Conservation (phyloP, 2,888 invertebrate genomes). For the Nipponacmea schrenckii region DNA sequence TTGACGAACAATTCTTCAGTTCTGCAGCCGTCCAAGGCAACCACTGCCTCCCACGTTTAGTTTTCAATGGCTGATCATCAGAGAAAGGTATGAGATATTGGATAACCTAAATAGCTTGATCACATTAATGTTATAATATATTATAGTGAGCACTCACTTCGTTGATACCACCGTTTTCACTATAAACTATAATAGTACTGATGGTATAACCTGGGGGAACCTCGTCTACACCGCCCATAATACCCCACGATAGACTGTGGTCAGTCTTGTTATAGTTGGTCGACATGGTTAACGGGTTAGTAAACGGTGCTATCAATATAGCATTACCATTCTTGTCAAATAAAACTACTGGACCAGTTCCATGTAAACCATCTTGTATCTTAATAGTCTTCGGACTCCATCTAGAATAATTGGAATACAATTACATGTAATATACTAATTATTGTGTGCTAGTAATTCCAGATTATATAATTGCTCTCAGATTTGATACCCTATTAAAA, state of each 20-base stretch:
- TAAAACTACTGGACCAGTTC: slow-evolving; percentile 43
- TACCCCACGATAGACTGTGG: slow-evolving; percentile 38
- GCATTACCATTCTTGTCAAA: slow-evolving; percentile 43
- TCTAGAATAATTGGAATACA: slow-evolving; percentile 13
- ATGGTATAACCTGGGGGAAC: slow-evolving; percentile 36
- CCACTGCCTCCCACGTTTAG: too few species aligned
- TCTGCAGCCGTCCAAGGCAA: too few species aligned
- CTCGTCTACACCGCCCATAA: slow-evolving; percentile 51
- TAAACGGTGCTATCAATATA: slow-evolving; percentile 43
- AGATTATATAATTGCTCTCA: too few species aligned
- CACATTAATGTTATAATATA: too few species aligned
- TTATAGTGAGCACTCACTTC: slow-evolving; percentile 41
- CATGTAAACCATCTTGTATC: slow-evolving; percentile 40
- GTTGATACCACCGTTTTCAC: slow-evolving; percentile 45
- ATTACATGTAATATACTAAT: too few species aligned
- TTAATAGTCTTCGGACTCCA: slow-evolving; percentile 26
- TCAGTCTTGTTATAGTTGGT: slow-evolving; percentile 34
- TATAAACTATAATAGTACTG: slow-evolving; percentile 44
- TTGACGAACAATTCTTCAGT: too few species aligned
- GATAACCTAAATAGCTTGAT: too few species aligned
- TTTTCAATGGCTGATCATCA: too few species aligned
- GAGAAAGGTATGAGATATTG: too few species aligned
- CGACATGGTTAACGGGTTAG: slow-evolving; percentile 41
- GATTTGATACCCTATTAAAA: too few species aligned
- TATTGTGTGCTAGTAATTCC: too few species aligned